These are phyloP conservation scores for Phalera bucephala DNA, from an alignment of 2,888 invertebrate genomes.

Conservation along the genomic window DNA sequence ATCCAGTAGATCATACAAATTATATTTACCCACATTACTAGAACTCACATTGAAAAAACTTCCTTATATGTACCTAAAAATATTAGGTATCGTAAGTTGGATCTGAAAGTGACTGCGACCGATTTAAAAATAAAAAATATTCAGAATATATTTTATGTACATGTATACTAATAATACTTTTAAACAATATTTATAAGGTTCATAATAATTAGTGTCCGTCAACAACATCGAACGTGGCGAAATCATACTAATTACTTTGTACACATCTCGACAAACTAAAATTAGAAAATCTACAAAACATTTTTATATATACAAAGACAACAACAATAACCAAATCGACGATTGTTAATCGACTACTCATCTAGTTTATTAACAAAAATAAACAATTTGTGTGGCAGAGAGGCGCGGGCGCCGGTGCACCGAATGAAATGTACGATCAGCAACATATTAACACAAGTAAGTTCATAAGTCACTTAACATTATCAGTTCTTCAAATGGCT, in stretches of 20 bases:
- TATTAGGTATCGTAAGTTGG: slow-evolving; percentile 24
- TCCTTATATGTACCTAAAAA: slow-evolving; percentile 10
- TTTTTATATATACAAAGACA: slow-evolving; percentile 72
- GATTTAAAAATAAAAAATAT: slow-evolving; percentile 57
- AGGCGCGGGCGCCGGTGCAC: too few relatives aligned
- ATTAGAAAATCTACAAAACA: slow-evolving; percentile 80
- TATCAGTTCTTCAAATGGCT: too few relatives aligned
- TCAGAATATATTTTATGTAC: slow-evolving; percentile 73
- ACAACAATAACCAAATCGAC: slow-evolving; percentile 72
- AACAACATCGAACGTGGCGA: slow-evolving; percentile 57
- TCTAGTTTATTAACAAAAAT: slow-evolving; percentile 54
- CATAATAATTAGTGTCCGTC: slow-evolving; percentile 46
- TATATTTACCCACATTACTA: slow-evolving; percentile 37
- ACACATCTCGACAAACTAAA: slow-evolving; percentile 73
- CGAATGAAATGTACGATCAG: too few relatives aligned
- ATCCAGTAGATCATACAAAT: slow-evolving; percentile 9
- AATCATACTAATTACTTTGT: slow-evolving; percentile 75
- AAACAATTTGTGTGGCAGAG: slow-evolving; percentile 36
- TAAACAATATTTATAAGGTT: slow-evolving; percentile 79
- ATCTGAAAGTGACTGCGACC: slow-evolving; percentile 37
- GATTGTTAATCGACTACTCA: slow-evolving; percentile 47
- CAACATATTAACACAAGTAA: too few relatives aligned
- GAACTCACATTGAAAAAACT: slow-evolving; percentile 33
- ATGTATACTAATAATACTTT: slow-evolving; percentile 81
- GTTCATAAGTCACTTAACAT: too few relatives aligned